A percentile compares a stretch with the other conserved stretches of the same genome.
Evolutionary conservation across 2,888 invertebrate genomes (phyloP).

Genomic region (Rhaphigaster nebulosa): DNA sequence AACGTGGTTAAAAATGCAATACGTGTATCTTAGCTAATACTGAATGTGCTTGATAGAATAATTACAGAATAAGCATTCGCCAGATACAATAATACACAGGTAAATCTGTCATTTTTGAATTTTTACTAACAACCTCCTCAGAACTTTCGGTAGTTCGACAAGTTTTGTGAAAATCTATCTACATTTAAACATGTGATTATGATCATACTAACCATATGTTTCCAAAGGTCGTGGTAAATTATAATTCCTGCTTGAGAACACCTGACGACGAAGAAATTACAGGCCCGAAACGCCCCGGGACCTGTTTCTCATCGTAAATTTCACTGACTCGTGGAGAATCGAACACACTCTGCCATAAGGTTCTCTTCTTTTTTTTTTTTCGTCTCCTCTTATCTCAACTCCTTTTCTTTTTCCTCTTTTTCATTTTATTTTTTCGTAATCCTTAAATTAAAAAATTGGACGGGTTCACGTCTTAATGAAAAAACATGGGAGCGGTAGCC

Average conservation of each 20-base stretch:
- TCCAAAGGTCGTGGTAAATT: neutral
- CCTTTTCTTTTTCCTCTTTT: conserved; percentile 10
- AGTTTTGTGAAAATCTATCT: neutral
- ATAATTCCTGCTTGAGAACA: neutral
- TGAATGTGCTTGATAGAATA: no score
- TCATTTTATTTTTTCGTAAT: conserved; percentile 11
- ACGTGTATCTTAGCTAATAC: no score
- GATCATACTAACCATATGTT: neutral
- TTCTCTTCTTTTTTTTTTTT: neutral
- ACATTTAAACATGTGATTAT: neutral
- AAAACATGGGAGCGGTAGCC: conserved; percentile 27
- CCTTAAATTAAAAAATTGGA: conserved; percentile 36
- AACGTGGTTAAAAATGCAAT: no score
- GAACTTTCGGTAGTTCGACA: no score
- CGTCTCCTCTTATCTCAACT: neutral
- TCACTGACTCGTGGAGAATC: conserved; percentile 42
- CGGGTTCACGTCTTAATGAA: conserved; percentile 44
- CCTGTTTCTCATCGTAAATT: conserved; percentile 48
- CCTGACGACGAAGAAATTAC: conserved; percentile 40
- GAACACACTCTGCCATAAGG: conserved; percentile 38
- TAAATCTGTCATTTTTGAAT: no score
- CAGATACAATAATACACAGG: no score
- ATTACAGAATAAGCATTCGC: no score
- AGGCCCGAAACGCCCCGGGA: conserved; percentile 5
- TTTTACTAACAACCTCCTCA: no score